These are phyloP conservation scores for Odocoileus virginianus DNA, from an alignment of 2,113 vertebrate species.

Conservation along the genomic window DNA sequence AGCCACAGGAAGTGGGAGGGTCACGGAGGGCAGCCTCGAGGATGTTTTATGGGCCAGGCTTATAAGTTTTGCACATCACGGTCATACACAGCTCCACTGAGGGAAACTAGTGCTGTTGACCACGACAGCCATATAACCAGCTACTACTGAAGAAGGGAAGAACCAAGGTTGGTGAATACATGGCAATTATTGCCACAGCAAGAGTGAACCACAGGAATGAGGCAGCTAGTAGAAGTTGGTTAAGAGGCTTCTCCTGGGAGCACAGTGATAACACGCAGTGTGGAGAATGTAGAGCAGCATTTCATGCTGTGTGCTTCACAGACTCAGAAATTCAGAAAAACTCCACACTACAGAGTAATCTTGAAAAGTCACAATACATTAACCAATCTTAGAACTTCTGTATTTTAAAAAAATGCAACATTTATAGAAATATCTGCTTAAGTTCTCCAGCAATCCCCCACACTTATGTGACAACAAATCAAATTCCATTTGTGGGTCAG, in stretches of 20 bases:
- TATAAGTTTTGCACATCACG: background rate
- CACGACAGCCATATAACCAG: background rate
- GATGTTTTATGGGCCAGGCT: background rate
- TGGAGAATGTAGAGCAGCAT: background rate
- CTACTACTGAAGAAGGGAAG: background rate
- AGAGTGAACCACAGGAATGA: background rate
- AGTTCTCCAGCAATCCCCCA: background rate
- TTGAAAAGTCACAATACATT: background rate
- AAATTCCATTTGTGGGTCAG: background rate
- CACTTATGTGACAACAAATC: background rate
- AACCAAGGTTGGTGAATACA: background rate
- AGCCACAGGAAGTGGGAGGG: background rate
- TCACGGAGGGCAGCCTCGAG: background rate
- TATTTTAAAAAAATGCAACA: background rate
- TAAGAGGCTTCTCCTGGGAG: background rate
- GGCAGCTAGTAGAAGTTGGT: background rate
- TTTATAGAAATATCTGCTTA: background rate
- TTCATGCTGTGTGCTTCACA: background rate
- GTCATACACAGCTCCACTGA: background rate
- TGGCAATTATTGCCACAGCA: background rate
- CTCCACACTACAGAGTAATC: background rate
- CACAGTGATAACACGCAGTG: background rate
- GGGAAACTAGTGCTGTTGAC: background rate
- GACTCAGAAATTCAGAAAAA: background rate
- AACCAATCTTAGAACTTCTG: background rate